These are phyloP conservation scores for Ctenochaetus hawaiiensis DNA, from an alignment of 2,797 vertebrate species.

Conservation along the genomic window DNA sequence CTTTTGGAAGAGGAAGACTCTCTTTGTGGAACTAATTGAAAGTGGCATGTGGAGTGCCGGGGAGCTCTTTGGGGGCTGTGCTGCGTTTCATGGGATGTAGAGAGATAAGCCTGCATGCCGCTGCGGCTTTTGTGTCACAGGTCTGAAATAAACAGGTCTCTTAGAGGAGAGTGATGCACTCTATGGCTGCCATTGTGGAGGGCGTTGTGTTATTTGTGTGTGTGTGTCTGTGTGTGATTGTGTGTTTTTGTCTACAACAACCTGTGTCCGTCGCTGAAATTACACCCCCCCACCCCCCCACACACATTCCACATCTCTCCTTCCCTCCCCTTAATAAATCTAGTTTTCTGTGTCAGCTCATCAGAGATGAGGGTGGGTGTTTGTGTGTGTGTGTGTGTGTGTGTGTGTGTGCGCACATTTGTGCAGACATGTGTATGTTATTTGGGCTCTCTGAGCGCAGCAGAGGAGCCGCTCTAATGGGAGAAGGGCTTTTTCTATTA, in stretches of 20 bases:
- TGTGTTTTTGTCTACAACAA: conserved; percentile 38
- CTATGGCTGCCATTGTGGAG: conserved; percentile 25
- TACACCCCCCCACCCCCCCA: conserved; percentile 17
- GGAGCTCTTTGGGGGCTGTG: conserved; percentile 81
- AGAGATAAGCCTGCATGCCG: conserved; percentile 67
- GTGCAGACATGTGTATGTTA: conserved; percentile 49
- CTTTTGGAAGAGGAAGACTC: conserved; percentile 79
- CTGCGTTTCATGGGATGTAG: conserved; percentile 72
- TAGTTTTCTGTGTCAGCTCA: conserved; percentile 75
- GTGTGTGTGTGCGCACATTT: conserved; percentile 3
- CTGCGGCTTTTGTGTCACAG: conserved; percentile 72
- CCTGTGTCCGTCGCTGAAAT: conserved; percentile 59
- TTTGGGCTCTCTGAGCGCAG: conserved; percentile 39
- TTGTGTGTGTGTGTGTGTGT: conserved; percentile 17
- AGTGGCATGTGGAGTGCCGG: conserved; percentile 81
- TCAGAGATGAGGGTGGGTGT: conserved; percentile 55
- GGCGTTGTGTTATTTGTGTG: conserved; percentile 6
- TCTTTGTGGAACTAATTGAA: conserved; percentile 88
- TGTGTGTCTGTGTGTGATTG: neutral
- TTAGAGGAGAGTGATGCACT: conserved; percentile 66
- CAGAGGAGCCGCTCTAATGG: conserved; percentile 52
- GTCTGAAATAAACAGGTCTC: conserved; percentile 76
- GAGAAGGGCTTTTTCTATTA: conserved; percentile 70
- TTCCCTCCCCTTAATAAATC: conserved; percentile 70
- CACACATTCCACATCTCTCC: conserved; percentile 39